Percentiles rank a stretch among this genome's conserved stretches.
Conservation (phyloP, 2,888 invertebrate genomes). For the Morpho helenor region DNA sequence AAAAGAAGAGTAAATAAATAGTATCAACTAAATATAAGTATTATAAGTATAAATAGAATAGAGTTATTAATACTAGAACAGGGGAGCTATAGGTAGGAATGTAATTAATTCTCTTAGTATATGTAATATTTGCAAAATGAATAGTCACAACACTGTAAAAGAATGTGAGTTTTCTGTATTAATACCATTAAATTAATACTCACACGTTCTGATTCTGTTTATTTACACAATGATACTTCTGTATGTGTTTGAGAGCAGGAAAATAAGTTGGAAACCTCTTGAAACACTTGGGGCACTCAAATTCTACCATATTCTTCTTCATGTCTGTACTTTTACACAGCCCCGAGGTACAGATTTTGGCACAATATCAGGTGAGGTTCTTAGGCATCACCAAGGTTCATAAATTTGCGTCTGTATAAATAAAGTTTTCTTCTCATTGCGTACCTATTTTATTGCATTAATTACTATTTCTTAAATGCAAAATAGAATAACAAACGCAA, state of each 20-base stretch:
- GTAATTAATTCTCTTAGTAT: no score
- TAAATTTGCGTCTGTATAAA: slow-evolving; percentile 44
- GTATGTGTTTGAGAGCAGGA: slow-evolving; percentile 51
- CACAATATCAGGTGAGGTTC: slow-evolving; percentile 37
- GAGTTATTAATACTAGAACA: no score
- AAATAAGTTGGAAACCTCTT: slow-evolving; percentile 43
- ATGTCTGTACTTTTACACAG: neutral
- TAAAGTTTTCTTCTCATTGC: slow-evolving; percentile 16
- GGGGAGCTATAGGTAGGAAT: no score
- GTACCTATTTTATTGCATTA: neutral
- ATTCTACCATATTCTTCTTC: slow-evolving; percentile 35
- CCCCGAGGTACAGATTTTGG: neutral
- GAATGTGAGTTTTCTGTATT: no score
- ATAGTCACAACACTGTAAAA: no score
- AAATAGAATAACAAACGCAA: slow-evolving; percentile 1
- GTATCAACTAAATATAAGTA: no score
- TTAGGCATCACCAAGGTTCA: slow-evolving; percentile 35
- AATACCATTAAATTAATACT: slow-evolving; percentile 32
- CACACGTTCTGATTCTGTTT: slow-evolving; percentile 41
- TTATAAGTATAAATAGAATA: no score
- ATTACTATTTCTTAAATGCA: slow-evolving; percentile 8
- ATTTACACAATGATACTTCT: slow-evolving; percentile 47
- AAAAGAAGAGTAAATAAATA: no score
- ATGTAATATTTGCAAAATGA: no score
- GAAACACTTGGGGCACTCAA: slow-evolving; percentile 52